Conservation (phyloP, 2,113 vertebrate genomes). For the Ptychochromis oligacanthus region DNA sequence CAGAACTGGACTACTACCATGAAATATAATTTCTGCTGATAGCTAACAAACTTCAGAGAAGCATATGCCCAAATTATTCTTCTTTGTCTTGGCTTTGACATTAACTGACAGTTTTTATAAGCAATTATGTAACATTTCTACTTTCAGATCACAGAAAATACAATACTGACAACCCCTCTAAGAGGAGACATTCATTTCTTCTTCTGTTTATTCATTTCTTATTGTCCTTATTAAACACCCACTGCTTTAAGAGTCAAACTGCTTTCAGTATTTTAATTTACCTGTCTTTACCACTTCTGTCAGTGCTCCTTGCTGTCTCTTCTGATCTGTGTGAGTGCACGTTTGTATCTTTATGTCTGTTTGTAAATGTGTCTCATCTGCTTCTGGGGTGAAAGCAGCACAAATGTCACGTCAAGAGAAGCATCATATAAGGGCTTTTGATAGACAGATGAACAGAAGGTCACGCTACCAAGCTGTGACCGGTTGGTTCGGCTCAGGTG, state of each 20-base stretch:
- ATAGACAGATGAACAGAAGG: conserved; percentile 48
- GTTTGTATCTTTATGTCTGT: conserved; percentile 5
- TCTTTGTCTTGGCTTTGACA: conserved; percentile 47
- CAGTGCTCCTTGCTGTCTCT: conserved; percentile 5
- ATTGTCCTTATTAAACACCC: conserved; percentile 32
- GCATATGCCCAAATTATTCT: conserved; percentile 5
- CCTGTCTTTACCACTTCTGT: conserved; percentile 20
- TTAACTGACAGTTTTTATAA: conserved; percentile 41
- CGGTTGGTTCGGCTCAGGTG: conserved; percentile 57
- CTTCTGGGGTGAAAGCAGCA: conserved; percentile 27
- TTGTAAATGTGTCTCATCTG: conserved; percentile 51
- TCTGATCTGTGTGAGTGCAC: conserved; percentile 21
- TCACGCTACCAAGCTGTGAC: conserved; percentile 16
- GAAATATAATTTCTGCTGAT: not conserved
- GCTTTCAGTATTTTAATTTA: conserved; percentile 19
- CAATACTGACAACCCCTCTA: conserved; percentile 29
- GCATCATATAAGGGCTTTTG: conserved; percentile 30
- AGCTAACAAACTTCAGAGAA: not conserved
- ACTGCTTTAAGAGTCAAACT: conserved; percentile 4
- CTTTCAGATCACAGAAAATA: conserved; percentile 23
- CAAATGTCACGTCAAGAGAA: conserved; percentile 38
- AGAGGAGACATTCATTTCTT: conserved; percentile 9
- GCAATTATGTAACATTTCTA: conserved; percentile 46
- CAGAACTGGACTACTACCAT: not conserved
- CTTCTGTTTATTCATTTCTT: conserved; percentile 29